phyloP scores from a whole-genome alignment of 2,797 vertebrate species.

The Anguilla pacifica region DNA sequence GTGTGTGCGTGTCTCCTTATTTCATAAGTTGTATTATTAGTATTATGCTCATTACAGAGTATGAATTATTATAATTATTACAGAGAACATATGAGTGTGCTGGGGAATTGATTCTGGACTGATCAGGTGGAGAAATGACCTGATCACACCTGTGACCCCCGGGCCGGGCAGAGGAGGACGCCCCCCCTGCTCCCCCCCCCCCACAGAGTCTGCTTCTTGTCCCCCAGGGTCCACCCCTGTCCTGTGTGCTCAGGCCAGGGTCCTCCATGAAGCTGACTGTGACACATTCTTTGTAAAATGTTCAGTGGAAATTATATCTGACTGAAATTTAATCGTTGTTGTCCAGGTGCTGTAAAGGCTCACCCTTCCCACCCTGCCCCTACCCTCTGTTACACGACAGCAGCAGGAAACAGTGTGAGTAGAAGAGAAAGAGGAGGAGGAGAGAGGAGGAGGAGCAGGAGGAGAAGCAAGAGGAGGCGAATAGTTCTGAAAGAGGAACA shows the following conservation, averaged over 20 bases:
- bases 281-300: not conserved
- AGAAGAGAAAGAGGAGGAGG: not conserved
- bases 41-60: not conserved
- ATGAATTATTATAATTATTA: not conserved
- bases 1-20: not conserved
- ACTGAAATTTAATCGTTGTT: not conserved
- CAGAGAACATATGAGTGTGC: not conserved
- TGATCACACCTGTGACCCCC: too few relatives aligned
- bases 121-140: too few relatives aligned
- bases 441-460: not conserved
- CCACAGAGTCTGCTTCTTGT: too few relatives aligned
- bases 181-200: too few relatives aligned
- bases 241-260: too few relatives aligned
- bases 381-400: not conserved
- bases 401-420: not conserved
- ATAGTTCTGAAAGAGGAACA: not conserved
- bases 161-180: too few relatives aligned
- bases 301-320: not conserved
- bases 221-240: too few relatives aligned
- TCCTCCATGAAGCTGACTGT: too few relatives aligned
- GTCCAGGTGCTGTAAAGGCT: not conserved
- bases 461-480: not conserved
- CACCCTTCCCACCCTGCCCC: not conserved
- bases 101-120: slow-evolving; percentile 8
- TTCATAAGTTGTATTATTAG: not conserved